A percentile compares a stretch with the other conserved stretches of the same genome.
Evolutionary conservation across 2,113 vertebrate species (phyloP).

Genomic region (Patagioenas fasciata): DNA sequence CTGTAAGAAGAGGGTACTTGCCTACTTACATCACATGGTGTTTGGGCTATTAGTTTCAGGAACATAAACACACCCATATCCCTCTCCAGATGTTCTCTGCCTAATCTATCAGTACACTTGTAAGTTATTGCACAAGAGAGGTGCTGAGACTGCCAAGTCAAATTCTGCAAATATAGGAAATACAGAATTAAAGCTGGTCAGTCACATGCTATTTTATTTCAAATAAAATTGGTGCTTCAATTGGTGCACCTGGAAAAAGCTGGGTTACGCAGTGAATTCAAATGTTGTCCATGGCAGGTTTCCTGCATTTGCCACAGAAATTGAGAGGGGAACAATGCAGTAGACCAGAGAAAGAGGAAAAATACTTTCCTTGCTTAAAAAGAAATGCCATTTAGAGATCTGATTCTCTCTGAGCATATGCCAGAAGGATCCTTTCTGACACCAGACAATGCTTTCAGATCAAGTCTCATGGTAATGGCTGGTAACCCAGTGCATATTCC

Average conservation of each 20-base stretch:
- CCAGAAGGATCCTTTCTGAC: neutral
- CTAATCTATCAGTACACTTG: neutral
- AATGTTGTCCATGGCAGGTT: neutral
- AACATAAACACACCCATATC: neutral
- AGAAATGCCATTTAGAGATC: neutral
- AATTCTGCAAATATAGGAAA: neutral
- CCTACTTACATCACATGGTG: neutral
- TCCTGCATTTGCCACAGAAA: neutral
- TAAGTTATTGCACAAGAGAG: neutral
- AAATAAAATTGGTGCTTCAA: neutral
- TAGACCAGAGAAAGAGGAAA: neutral
- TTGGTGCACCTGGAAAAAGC: neutral
- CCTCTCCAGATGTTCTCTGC: neutral
- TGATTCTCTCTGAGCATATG: neutral
- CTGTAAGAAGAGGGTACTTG: neutral
- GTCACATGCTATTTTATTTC: neutral
- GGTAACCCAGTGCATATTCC: neutral
- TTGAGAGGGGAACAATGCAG: neutral
- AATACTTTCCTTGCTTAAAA: neutral
- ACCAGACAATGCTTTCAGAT: neutral
- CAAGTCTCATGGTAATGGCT: neutral
- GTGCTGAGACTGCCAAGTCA: neutral
- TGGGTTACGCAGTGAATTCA: neutral
- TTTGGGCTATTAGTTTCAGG: neutral
- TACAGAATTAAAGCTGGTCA: slow-evolving; percentile 4